Percentiles rank a stretch among this genome's conserved stretches.
Conservation (phyloP, 2,113 vertebrate species). For the Erythrocebus patas region DNA sequence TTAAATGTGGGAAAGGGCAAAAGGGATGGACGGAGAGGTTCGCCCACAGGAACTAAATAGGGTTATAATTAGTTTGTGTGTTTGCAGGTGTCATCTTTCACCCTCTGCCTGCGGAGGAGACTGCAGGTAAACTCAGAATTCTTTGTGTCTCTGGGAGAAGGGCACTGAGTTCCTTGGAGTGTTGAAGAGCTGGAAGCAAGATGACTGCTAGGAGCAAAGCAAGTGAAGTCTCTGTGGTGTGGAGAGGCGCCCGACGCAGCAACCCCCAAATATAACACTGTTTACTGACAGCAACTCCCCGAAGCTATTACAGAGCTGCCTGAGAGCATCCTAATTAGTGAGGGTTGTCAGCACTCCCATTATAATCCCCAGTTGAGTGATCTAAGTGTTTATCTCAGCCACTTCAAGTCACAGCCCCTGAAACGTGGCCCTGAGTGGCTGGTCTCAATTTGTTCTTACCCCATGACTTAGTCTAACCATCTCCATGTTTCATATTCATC, state of each 20-base stretch:
- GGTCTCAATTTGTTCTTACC: not conserved
- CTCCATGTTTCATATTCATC: not conserved
- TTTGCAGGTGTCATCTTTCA: conserved; percentile 73
- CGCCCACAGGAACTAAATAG: conserved; percentile 65
- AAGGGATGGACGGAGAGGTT: conserved; percentile 35
- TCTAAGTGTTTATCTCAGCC: conserved; percentile 55
- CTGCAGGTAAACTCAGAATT: not conserved
- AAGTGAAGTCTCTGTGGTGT: not conserved
- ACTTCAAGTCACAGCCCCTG: conserved; percentile 47
- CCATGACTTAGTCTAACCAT: not conserved
- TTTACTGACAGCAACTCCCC: conserved; percentile 70
- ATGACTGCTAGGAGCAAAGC: not conserved
- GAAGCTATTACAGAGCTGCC: conserved; percentile 65
- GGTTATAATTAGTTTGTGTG: conserved; percentile 78
- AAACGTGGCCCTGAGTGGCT: not conserved
- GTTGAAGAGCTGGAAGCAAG: conserved; percentile 1
- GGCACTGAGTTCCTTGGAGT: conserved; percentile 41
- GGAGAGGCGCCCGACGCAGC: not conserved
- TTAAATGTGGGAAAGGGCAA: conserved; percentile 55
- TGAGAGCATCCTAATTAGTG: conserved; percentile 64
- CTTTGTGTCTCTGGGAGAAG: conserved; percentile 50
- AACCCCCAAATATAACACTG: conserved; percentile 43
- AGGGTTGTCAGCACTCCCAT: conserved; percentile 69
- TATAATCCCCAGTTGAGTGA: conserved; percentile 61
- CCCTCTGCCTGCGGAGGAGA: conserved; percentile 6